Conservation (phyloP, 2,888 invertebrate species). For the Dyspetes luteomarginatus region DNA sequence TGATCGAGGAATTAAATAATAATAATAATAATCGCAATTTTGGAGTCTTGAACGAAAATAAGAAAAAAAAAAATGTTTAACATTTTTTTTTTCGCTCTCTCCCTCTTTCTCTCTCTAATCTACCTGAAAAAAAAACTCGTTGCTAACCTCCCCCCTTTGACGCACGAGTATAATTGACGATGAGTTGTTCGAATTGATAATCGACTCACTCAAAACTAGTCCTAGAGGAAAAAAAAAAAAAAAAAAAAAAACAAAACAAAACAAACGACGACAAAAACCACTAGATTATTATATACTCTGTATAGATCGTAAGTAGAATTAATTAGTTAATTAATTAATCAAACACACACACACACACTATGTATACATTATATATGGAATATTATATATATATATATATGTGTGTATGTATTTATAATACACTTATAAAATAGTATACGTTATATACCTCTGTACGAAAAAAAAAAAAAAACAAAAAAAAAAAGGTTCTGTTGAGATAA, state of each 20-base stretch:
- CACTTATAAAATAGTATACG: constrained; percentile 43
- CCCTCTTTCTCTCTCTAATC: constrained; percentile 30
- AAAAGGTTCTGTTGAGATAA: constrained; percentile 53
- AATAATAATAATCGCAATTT: too few relatives aligned
- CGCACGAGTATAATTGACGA: constrained; percentile 45
- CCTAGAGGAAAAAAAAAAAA: constrained; percentile 54
- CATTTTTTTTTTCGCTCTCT: too few relatives aligned
- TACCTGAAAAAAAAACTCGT: constrained; percentile 52
- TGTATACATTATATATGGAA: constrained; percentile 51
- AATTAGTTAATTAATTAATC: constrained; percentile 30
- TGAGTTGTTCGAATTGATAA: constrained; percentile 29
- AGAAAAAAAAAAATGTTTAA: constrained; percentile 13
- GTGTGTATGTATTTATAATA: constrained; percentile 49
- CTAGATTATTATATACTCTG: constrained; percentile 55
- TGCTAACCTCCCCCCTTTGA: constrained; percentile 15
- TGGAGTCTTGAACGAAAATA: too few relatives aligned
- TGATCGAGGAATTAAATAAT: neutral
- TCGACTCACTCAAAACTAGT: constrained; percentile 67
- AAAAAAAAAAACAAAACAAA: constrained; percentile 20
- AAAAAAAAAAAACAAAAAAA: too few relatives aligned
- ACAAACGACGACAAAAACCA: constrained; percentile 34
- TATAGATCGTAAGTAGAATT: constrained; percentile 42
- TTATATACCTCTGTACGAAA: constrained; percentile 61
- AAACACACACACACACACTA: constrained; percentile 23
- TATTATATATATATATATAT: constrained; percentile 37